Percentiles rank a stretch among this genome's conserved stretches.
Evolutionary conservation across 2,113 vertebrate species (phyloP).

Genomic region (Rhinopomastus cyanomelas): DNA sequence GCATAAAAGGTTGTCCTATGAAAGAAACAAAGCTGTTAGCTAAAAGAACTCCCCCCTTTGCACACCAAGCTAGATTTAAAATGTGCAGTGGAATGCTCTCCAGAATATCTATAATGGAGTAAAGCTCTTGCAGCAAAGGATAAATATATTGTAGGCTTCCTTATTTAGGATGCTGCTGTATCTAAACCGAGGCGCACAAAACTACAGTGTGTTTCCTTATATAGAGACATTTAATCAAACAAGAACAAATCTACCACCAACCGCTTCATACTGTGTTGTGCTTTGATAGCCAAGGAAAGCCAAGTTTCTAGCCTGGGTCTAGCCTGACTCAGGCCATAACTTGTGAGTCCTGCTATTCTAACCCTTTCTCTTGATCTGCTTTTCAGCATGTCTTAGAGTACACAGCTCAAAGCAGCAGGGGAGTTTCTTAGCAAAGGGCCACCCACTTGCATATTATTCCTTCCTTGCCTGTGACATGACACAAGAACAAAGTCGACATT

Average conservation of each 20-base stretch:
- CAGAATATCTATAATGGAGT: neutral
- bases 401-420: slow-evolving; percentile 85
- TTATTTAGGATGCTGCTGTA: slow-evolving; percentile 61
- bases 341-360: slow-evolving; percentile 97
- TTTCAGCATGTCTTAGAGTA: slow-evolving; percentile 86
- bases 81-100: neutral
- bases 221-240: slow-evolving; percentile 41
- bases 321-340: slow-evolving; percentile 82
- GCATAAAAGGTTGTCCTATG: slow-evolving; percentile 31
- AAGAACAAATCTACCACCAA: slow-evolving; percentile 70
- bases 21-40: slow-evolving; percentile 59
- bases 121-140: neutral
- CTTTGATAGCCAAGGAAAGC: slow-evolving; percentile 77
- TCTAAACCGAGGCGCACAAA: neutral
- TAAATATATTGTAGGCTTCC: neutral
- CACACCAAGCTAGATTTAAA: slow-evolving; percentile 54
- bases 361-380: slow-evolving; percentile 95
- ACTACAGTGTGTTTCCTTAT: slow-evolving; percentile 31
- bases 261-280: slow-evolving; percentile 58
- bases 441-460: slow-evolving; percentile 98
- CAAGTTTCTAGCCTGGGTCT: slow-evolving; percentile 82
- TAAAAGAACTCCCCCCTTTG: slow-evolving; percentile 29
- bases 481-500: slow-evolving; percentile 99
- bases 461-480: slow-evolving; percentile 95
- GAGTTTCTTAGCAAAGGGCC: slow-evolving; percentile 92